These are phyloP conservation scores for Lumbricus terrestris DNA, from an alignment of 2,888 invertebrate species.

Conservation along the genomic window DNA sequence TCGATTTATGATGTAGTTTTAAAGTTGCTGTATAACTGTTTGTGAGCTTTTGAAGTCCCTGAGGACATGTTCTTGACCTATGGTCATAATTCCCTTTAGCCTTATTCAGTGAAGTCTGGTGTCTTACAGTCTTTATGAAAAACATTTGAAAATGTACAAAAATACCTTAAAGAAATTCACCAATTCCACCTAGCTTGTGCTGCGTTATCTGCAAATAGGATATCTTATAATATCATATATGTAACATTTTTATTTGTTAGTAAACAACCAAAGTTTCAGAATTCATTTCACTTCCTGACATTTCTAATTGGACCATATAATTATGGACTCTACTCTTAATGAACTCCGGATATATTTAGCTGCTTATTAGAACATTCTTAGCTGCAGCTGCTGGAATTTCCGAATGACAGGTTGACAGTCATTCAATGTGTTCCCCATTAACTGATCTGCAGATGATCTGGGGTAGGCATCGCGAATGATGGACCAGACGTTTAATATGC, in stretches of 20 bases:
- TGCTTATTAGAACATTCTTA: not conserved
- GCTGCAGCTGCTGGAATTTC: not conserved
- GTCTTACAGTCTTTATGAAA: too few relatives aligned
- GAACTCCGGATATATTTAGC: not conserved
- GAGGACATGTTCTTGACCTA: not conserved
- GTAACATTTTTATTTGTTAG: not conserved
- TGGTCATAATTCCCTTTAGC: too few relatives aligned
- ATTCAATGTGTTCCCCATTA: not conserved
- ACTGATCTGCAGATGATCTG: not conserved
- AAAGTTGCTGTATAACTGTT: not conserved
- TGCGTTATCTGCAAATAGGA: too few relatives aligned
- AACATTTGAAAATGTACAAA: too few relatives aligned
- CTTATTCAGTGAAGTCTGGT: too few relatives aligned
- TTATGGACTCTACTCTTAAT: not conserved
- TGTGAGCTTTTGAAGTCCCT: not conserved
- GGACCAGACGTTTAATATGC: not conserved
- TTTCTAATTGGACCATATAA: not conserved
- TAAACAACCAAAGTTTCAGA: not conserved
- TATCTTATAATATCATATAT: too few relatives aligned
- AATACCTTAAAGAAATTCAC: too few relatives aligned
- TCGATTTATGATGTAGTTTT: not conserved
- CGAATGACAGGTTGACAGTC: not conserved
- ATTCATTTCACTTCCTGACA: not conserved
- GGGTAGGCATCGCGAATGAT: too few relatives aligned
- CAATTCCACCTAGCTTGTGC: too few relatives aligned